Evolutionary conservation across 2,113 vertebrate genomes (phyloP).

Genomic region (Muntiacus muntjak): DNA sequence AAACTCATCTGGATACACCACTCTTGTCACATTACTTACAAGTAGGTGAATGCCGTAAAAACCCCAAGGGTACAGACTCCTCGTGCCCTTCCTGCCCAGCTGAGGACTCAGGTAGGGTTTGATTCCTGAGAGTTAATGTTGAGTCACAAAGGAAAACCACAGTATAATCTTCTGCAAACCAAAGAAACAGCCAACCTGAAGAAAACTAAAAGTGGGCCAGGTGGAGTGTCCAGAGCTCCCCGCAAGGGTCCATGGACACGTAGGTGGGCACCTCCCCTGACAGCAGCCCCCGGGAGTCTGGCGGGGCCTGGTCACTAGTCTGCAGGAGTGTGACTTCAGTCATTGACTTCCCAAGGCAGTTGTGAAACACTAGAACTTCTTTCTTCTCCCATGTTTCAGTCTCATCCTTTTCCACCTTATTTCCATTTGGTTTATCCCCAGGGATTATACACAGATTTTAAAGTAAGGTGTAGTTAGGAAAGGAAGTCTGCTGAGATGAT

Average conservation of each 20-base stretch:
- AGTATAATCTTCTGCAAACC: background rate
- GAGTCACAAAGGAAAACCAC: background rate
- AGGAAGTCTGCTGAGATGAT: background rate
- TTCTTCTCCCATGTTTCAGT: background rate
- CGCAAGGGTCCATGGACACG: fast-evolving
- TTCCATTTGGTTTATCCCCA: background rate
- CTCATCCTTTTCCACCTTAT: background rate
- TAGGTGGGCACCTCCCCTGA: background rate
- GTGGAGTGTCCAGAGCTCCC: background rate
- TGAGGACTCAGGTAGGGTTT: background rate
- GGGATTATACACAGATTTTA: background rate
- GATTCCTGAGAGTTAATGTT: background rate
- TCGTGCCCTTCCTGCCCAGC: background rate
- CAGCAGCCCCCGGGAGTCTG: too few species aligned
- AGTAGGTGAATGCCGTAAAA: conserved; percentile 78
- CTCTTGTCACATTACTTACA: conserved; percentile 95
- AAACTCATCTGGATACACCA: conserved; percentile 98
- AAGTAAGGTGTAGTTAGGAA: background rate
- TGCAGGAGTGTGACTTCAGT: background rate
- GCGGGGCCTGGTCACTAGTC: background rate
- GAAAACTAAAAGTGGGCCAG: background rate
- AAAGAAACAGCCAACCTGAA: background rate
- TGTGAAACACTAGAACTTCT: background rate
- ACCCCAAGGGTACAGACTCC: background rate
- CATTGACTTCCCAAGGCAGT: background rate